These are phyloP conservation scores for Anagyrus pseudococci DNA, from an alignment of 2,888 invertebrate species.

Conservation along the genomic window DNA sequence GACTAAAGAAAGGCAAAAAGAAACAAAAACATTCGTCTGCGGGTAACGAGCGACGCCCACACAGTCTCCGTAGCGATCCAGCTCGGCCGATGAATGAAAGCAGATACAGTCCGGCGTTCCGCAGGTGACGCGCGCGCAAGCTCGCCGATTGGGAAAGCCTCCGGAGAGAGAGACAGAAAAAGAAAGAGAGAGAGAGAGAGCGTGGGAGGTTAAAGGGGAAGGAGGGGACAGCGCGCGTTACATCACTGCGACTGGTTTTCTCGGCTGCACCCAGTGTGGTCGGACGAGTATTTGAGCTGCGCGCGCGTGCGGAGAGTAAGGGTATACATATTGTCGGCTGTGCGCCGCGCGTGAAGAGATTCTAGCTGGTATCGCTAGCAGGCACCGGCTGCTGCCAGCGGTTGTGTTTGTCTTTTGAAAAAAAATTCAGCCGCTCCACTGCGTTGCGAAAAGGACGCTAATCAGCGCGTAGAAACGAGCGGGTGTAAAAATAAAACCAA, in stretches of 20 bases:
- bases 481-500: too few species aligned
- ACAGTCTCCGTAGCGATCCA: too few species aligned
- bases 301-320: neutral
- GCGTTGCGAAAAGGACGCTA: too few species aligned
- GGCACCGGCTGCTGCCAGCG: neutral
- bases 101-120: neutral
- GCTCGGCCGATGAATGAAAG: neutral
- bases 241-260: constrained; percentile 60
- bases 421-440: too few species aligned
- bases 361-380: too few species aligned
- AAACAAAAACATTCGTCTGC: too few species aligned
- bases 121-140: neutral
- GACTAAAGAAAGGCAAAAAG: too few species aligned
- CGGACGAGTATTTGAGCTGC: neutral
- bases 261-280: neutral
- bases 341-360: neutral
- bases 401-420: too few species aligned
- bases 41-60: too few species aligned
- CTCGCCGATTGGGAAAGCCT: neutral
- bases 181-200: neutral
- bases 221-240: constrained; percentile 41
- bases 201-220: too few species aligned
- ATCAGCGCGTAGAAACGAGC: too few species aligned
- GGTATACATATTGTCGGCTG: too few species aligned
- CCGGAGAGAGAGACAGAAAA: neutral